These are phyloP conservation scores for Euglossa dilemma DNA, from an alignment of 1,140 invertebrate genomes.

Conservation along the genomic window DNA sequence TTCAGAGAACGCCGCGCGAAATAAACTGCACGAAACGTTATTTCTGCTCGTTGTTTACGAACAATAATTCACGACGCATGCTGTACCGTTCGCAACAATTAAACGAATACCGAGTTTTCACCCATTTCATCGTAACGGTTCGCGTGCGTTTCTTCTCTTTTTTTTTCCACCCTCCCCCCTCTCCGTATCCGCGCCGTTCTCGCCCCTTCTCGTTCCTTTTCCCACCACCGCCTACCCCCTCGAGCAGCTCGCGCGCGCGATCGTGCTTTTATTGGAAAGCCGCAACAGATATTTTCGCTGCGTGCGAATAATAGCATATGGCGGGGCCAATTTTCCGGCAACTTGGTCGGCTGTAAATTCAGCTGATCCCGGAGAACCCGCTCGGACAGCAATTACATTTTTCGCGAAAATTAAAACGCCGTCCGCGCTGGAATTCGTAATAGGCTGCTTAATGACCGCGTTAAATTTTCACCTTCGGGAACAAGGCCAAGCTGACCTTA, in stretches of 20 bases:
- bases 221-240: not conserved
- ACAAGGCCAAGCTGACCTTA: not conserved
- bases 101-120: conserved; percentile 8
- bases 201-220: not conserved
- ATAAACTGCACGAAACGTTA: conserved; percentile 11
- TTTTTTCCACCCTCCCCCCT: not conserved
- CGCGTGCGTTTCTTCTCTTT: not conserved
- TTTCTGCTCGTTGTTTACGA: conserved; percentile 10
- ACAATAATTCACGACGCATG: conserved; percentile 23
- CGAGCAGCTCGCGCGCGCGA: not conserved
- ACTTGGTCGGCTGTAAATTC: conserved; percentile 40
- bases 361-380: conserved; percentile 27
- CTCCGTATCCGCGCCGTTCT: too few species aligned
- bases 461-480: not conserved
- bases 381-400: conserved; percentile 39
- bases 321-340: conserved; percentile 32
- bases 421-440: conserved; percentile 18
- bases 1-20: not conserved
- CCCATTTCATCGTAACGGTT: not conserved
- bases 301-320: conserved; percentile 47
- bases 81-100: conserved; percentile 22
- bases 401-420: conserved; percentile 44
- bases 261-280: conserved; percentile 23
- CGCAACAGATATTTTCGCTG: conserved; percentile 43
- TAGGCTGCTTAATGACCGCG: conserved; percentile 24